Conservation (phyloP, 2,888 invertebrate genomes). For the Dichetophora obliterata region DNA sequence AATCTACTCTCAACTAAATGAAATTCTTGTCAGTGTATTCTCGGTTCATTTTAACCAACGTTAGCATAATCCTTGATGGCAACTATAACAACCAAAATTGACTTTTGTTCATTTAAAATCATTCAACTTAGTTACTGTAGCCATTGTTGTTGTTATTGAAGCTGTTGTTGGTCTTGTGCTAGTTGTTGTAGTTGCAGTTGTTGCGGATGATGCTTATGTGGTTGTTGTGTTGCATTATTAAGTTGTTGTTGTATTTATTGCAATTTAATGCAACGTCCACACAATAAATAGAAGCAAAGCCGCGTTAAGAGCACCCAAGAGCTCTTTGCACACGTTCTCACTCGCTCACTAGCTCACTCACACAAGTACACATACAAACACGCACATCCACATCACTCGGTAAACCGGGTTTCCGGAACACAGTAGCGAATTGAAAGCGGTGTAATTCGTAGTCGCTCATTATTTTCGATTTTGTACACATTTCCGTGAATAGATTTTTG, state of each 20-base stretch:
- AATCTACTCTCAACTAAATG: no score
- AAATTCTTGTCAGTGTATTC: background rate
- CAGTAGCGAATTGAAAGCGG: background rate
- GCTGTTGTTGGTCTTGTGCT: background rate
- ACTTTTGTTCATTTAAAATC: conserved; percentile 15
- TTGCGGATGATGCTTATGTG: background rate
- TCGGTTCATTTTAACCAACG: background rate
- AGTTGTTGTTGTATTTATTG: conserved; percentile 11
- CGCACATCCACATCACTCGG: background rate
- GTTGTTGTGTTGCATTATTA: background rate
- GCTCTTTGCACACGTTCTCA: background rate
- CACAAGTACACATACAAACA: background rate
- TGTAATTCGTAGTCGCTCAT: conserved; percentile 5
- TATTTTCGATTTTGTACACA: conserved; percentile 28
- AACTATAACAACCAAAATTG: conserved; percentile 7
- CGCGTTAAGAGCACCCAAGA: background rate
- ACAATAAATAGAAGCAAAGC: conserved; percentile 3
- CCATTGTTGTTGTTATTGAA: background rate
- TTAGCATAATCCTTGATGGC: background rate
- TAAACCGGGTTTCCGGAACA: background rate
- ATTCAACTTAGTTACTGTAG: conserved; percentile 3
- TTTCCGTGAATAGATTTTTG: background rate
- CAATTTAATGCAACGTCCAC: conserved; percentile 4
- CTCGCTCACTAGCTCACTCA: background rate
- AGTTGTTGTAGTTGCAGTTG: background rate